Percentiles rank a stretch among this genome's conserved stretches.
These are phyloP conservation scores for Blastobasis lacticolella DNA, from an alignment of 2,888 invertebrate species.

Conservation along the genomic window DNA sequence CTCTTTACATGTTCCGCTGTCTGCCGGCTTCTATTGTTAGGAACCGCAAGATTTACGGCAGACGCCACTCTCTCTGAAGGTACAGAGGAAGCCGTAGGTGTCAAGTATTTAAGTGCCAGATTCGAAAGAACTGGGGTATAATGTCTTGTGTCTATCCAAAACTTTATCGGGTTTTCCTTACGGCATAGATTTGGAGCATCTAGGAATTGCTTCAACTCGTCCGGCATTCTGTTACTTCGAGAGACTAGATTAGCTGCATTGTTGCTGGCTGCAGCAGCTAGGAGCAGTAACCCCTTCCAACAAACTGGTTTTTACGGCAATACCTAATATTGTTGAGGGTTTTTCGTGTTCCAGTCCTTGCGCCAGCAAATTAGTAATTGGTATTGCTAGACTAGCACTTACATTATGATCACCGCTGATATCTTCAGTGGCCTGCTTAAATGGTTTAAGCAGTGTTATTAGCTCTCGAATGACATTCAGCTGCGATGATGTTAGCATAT, in stretches of 20 bases:
- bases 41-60: conserved; percentile 8
- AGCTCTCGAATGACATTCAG: conserved; percentile 13
- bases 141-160: conserved; percentile 4
- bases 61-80: conserved; percentile 9
- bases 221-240: background rate
- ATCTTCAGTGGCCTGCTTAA: conserved; percentile 3
- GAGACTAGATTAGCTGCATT: background rate
- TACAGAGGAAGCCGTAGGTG: conserved; percentile 7
- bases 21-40: conserved; percentile 9
- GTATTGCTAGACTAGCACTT: conserved; percentile 10
- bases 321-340: conserved; percentile 7
- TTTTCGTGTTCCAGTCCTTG: conserved; percentile 9
- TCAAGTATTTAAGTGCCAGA: conserved; percentile 7
- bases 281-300: conserved; percentile 3
- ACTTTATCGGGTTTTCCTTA: conserved; percentile 5
- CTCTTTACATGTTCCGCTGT: conserved; percentile 19
- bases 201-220: conserved; percentile 4
- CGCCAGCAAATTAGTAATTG: conserved; percentile 8
- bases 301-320: conserved; percentile 6
- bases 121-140: background rate
- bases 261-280: background rate
- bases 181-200: conserved; percentile 4
- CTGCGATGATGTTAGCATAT: conserved; percentile 9
- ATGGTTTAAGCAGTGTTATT: conserved; percentile 12
- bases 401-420: conserved; percentile 10